Evolutionary conservation across 2,888 invertebrate genomes (phyloP).

Genomic region (Drosophila histrio): DNA sequence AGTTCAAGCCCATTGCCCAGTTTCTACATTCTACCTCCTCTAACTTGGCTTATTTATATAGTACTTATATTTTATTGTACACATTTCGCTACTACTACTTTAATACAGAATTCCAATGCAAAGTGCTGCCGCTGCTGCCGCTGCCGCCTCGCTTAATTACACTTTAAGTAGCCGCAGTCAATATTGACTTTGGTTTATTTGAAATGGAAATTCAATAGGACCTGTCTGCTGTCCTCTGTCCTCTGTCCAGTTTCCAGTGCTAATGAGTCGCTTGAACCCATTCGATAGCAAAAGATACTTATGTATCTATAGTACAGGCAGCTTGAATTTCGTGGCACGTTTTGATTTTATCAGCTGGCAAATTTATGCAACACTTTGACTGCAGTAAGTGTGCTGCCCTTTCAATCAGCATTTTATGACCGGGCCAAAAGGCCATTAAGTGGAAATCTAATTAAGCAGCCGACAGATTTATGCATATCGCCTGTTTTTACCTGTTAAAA

Average conservation of each 20-base stretch:
- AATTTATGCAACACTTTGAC: conserved; percentile 34
- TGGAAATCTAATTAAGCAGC: conserved; percentile 62
- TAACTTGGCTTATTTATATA: conserved; percentile 49
- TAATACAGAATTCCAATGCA: conserved; percentile 48
- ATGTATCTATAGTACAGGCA: not conserved
- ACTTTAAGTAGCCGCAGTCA: conserved; percentile 66
- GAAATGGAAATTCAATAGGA: conserved; percentile 55
- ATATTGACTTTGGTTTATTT: conserved; percentile 55
- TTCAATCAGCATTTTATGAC: conserved; percentile 39
- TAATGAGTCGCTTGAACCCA: conserved; percentile 20
- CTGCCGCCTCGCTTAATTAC: conserved; percentile 56
- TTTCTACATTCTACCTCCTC: not conserved
- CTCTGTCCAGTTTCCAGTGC: not conserved
- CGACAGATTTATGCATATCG: conserved; percentile 55
- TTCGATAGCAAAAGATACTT: not conserved
- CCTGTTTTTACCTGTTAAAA: conserved; percentile 18
- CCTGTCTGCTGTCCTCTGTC: not conserved
- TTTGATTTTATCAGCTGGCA: conserved; percentile 37
- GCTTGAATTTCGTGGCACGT: conserved; percentile 25
- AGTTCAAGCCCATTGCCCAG: not conserved
- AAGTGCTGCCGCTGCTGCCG: conserved; percentile 35
- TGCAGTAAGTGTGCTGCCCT: conserved; percentile 11
- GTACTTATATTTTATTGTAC: conserved; percentile 63
- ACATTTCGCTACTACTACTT: conserved; percentile 32
- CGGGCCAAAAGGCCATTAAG: conserved; percentile 23